phyloP scores from a whole-genome alignment of 2,113 vertebrate species.

The Accipiter virgatus region DNA sequence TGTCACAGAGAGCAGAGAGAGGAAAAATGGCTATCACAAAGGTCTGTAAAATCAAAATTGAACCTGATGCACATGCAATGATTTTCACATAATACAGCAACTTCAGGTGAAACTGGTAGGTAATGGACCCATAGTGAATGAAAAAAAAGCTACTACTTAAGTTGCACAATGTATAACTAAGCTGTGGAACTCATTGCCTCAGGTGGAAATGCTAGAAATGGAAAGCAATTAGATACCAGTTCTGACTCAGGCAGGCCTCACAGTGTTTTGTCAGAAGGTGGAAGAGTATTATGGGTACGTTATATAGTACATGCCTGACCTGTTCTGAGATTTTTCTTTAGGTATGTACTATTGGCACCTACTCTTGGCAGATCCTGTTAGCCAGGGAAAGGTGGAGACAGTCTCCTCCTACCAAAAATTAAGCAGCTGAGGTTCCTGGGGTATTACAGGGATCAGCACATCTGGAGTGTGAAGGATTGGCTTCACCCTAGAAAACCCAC shows the following conservation, averaged over 20 bases:
- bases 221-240: background rate
- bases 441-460: background rate
- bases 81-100: background rate
- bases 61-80: background rate
- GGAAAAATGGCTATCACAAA: background rate
- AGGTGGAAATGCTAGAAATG: background rate
- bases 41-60: background rate
- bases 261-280: background rate
- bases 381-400: background rate
- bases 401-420: background rate
- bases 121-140: background rate
- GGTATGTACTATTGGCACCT: background rate
- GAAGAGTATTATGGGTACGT: background rate
- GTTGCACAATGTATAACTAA: background rate
- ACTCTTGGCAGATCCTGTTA: background rate
- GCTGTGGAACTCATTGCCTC: background rate
- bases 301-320: background rate
- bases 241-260: background rate
- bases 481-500: background rate
- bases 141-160: background rate
- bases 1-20: background rate
- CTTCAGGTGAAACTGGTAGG: background rate
- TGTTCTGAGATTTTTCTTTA: background rate
- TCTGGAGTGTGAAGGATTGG: background rate
- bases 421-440: background rate